Base-by-base conservation (phyloP, 35 echinoderm and acorn worm species). In the Heliocidaris tuberculata region DNA sequence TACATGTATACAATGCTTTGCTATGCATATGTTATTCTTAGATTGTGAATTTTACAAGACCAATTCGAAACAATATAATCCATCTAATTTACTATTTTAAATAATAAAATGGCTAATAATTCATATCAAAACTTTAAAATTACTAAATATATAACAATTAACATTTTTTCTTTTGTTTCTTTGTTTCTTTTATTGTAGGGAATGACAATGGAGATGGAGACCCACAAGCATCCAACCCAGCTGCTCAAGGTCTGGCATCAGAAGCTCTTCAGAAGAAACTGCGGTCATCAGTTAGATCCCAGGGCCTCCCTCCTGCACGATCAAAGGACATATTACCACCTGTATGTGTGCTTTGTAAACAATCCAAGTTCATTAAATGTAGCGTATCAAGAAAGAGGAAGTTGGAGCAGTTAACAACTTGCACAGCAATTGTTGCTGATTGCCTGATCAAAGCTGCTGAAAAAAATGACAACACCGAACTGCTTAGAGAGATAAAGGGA, bases 371-470 rank as follows among this genome's bases (percentile, higher is more conserved):
- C 31, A 32, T 86, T 11, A 30, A 86, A 86, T 32, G 85, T 86
- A 86, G 19, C 10, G 16, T 9, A 32, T 27, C 85, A 7, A 86
- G 85, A 86, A 86, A 86, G 31, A 86, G 85, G 31, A 86, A 86
- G 31, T 86, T 86, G 31, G 85, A 86, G 31, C 85, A 86, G 85
- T 86, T 86, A 32, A 86, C 85, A 86, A 16, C 85, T 30, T 86
- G 85, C 31, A 86, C 85, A 86, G 31, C 85, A 16, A 86, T 86
- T 86, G 85, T 24, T 86, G 85, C 85, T 11, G 85, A 86, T 30
- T 7, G 6, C 50, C 31, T 86, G 16, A 86, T 86, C 85, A 86
- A 86, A 86, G 85, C 85, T 16, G 85, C 85, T 9, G 85, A 86
- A 86, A 7, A 86, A 86, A 86, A 86, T 86, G 85, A 86, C 24